Evolutionary conservation across 2,113 vertebrate species (phyloP), one percentile per base, ranked within the genome.

Genomic region (Phalacrocorax brasilianus): DNA sequence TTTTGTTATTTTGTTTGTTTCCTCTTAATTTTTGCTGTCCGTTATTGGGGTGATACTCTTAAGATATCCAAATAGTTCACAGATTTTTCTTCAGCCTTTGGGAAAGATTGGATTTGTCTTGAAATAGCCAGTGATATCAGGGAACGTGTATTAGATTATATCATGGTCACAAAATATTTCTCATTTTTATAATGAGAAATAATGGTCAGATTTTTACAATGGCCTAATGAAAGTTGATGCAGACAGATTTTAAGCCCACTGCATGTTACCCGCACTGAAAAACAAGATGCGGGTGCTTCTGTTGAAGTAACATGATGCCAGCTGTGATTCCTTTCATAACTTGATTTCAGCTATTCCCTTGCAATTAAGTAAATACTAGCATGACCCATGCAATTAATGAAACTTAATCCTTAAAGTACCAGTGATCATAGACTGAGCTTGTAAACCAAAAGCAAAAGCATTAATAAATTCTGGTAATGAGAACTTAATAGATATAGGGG

Each of bases 381-480:
- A 0, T 38, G 32, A 35, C 61, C 76, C 47, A 8, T 42, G 72
- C 70, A 70, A 81, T 92, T 92, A 95, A 84, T 89, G 93, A 80
- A 86, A 63, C 67, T 73, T 84, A 62, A 40, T 38, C 80, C 56
- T 78, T 74, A 21, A 66, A 89, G 44, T 33, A 33, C 20, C 52
- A 35, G 9, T 12, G 70, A 38, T 74, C 55, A 16, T 5, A 78
- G 82, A 24, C 91, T 71, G 91, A 91, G 79, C 89, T 95, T 66
- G 59, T 65, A 27, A 91, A 81, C 52, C 35, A 45, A 88, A 91
- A 81, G 85, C 67, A 73, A 74, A 55, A 89, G 42, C 86, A 10
- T 33, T 53, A 18, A 78, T 82, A 45, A 87, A 82, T 93, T 76
- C 85, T 66, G 33, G 19, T 93, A 91, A 96, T 70, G 81, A 89